Conservation (phyloP, 2,113 vertebrate species). For the Arizona elegans region DNA sequence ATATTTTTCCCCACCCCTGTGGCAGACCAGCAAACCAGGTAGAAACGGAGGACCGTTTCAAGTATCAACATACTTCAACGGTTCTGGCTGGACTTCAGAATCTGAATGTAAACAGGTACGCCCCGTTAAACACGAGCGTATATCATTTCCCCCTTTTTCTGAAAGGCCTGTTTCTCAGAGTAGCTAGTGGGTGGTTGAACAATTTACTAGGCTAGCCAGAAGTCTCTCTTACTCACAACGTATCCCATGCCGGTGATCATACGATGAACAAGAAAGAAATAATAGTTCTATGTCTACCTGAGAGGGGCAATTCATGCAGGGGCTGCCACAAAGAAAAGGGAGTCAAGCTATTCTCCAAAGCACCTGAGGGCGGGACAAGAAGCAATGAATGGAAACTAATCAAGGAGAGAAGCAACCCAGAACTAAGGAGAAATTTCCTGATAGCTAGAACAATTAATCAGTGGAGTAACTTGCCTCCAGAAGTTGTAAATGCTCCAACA, state of each 20-base stretch:
- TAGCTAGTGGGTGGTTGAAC: neutral
- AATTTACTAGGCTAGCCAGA: neutral
- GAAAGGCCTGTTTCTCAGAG: neutral
- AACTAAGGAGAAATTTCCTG: too few relatives aligned
- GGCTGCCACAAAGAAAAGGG: too few relatives aligned
- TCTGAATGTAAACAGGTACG: neutral
- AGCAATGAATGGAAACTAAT: too few relatives aligned
- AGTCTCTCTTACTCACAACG: neutral
- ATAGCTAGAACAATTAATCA: too few relatives aligned
- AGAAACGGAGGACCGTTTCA: neutral
- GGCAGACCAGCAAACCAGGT: slow-evolving; percentile 2
- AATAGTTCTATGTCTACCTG: neutral
- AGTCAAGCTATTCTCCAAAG: too few relatives aligned
- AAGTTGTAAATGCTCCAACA: too few relatives aligned
- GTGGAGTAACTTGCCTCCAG: too few relatives aligned
- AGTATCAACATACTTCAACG: neutral
- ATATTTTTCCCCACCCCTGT: neutral
- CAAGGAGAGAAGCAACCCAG: too few relatives aligned
- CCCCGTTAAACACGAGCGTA: neutral
- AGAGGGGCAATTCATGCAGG: neutral
- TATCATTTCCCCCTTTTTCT: neutral
- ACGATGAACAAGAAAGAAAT: neutral
- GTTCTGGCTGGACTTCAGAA: neutral
- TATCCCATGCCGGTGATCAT: neutral
- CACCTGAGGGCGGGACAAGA: too few relatives aligned